Base-by-base conservation (phyloP, 1,140 invertebrate species). In the Helicoverpa zea region DNA sequence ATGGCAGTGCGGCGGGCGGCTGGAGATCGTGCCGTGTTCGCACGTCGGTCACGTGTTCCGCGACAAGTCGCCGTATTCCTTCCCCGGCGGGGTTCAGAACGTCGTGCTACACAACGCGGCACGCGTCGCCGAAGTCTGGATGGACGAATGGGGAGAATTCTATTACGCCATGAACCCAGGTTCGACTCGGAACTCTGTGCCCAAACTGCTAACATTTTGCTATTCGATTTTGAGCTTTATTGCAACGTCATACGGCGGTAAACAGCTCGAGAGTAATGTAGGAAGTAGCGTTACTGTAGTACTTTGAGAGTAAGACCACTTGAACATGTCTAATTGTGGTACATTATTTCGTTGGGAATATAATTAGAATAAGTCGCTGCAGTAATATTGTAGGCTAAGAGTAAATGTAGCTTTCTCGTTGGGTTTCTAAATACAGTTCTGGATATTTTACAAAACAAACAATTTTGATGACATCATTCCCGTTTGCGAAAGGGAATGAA, bases 101-200 rank as follows among this genome's bases (percentile, higher is more conserved):
- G 97, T 98, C 88, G 98, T 99, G 89, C 97, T 99, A 91, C 98
- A 99, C 96, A 99, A 99, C 96, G 98, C 98, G 87, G 98, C 98
- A 64, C 96, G 99, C 87, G 98, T 99, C 85, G 98, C 98, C 88
- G 98, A 99, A 96, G 99, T 99, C 90, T 99, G 99, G 99, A 98
- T 99, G 98, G 99, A 99, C 97, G 98, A 99, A 96, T 99, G 98
- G 98, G 97, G 98, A 95, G 97, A 99, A 96, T 99, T 99, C 97
- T 99, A 99, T 97, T 99, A 98, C 97, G 97, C 98, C 95, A 99
- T 99, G 97, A 99, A 98, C 95, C 98, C 98, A 98, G 98, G 98
- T 99, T 97, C 97, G 97, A 84, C 12, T 74, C 23, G 61, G 84
- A 73, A 59, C 77, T 54, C 61, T 80, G 80, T 78, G 81, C 64